Base-by-base conservation (phyloP, 2,888 invertebrate species). In the Apotomis capreana region DNA sequence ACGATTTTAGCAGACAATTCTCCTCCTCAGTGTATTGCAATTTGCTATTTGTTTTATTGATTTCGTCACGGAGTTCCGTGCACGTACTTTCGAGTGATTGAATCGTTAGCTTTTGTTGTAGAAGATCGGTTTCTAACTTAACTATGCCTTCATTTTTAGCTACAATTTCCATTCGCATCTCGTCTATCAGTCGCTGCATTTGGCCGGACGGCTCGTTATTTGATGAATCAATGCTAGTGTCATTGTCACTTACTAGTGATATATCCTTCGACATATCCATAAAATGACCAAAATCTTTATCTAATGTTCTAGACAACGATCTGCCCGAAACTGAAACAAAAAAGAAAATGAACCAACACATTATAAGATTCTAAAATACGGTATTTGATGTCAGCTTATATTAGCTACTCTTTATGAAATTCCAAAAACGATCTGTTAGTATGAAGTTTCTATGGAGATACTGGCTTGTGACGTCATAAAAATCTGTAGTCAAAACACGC, bases 231-330 rank as follows among this genome's bases (percentile, higher is more conserved):
- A 82, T 76, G 78, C 84, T 88, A 69, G 77, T 83, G 76, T 90
- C 90, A 73, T 77, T 85, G 74, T 89, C 89, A 79, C 87, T 90
- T 75, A 88, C 85, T 76, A 88, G 78, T 36, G 88, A 89, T 72
- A 89, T 84, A 65, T 89, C 89, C 80, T 85, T 88, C 46, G 89
- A 87, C 76, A 87, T 83, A 70, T 90, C 87, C 83, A 90, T 85
- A 65, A 88, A 87, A 52, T 81, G 76, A 36, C 77, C 74, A 5
- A 83, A 69, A 67, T 87, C 86, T 74, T 81, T 85, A 58, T 84
- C 84, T 49, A 82, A 60, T 3, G 78, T 78, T 68, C 77, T 79
- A 13, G 78, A 73, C 63, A 81, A 60, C 57, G 78, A 62, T 79
- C 83, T 85, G 75, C 81, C 88, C 88, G 79, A 55, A 76, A 74